Percentiles rank a stretch among this genome's conserved stretches.
These are phyloP conservation scores for Prionailurus viverrinus DNA, from an alignment of 2,113 vertebrate species.

Conservation along the genomic window DNA sequence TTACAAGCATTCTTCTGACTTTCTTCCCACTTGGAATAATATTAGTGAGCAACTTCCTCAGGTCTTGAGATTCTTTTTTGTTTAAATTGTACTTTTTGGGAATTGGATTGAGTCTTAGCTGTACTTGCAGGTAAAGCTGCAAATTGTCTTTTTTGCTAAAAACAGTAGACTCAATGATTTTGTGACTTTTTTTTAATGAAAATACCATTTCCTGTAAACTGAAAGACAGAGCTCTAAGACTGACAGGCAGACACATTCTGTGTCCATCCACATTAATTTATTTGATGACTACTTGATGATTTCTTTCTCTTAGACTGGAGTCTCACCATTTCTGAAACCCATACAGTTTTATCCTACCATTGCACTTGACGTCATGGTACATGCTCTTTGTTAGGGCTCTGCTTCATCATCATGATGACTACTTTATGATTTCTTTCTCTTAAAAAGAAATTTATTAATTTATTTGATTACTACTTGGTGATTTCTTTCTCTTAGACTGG, in stretches of 20 bases:
- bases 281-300: neutral
- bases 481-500: neutral
- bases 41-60: neutral
- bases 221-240: neutral
- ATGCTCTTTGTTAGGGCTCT: neutral
- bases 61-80: neutral
- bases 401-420: neutral
- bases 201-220: neutral
- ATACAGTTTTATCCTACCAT: rapidly evolving
- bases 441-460: neutral
- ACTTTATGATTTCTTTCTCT: neutral
- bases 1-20: neutral
- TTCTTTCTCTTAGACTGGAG: neutral
- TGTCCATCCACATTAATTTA: neutral
- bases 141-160: neutral
- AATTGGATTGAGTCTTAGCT: neutral
- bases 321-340: neutral
- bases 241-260: neutral
- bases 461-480: neutral
- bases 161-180: neutral
- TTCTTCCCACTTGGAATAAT: constrained; percentile 44
- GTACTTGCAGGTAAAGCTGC: neutral
- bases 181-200: neutral
- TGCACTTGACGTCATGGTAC: neutral
- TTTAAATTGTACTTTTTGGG: neutral